Percentiles rank a stretch among this genome's conserved stretches.
These are phyloP conservation scores for Drosophila dives DNA, from an alignment of 2,888 invertebrate genomes.

Conservation along the genomic window DNA sequence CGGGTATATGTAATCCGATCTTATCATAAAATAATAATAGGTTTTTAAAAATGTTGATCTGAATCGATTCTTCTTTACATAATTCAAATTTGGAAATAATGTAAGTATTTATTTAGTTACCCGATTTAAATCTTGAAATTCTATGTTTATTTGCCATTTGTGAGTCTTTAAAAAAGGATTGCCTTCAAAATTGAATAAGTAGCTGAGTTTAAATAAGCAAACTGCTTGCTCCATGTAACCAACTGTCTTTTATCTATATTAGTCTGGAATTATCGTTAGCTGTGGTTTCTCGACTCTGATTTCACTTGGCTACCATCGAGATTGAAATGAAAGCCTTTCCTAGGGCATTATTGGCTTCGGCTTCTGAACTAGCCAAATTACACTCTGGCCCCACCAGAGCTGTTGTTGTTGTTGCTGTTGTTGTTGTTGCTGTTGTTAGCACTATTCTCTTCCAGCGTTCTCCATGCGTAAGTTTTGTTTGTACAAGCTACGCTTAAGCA, in stretches of 20 bases:
- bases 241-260: background rate
- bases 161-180: background rate
- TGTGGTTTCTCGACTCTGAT: conserved; percentile 5
- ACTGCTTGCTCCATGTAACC: background rate
- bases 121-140: background rate
- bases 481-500: conserved; percentile 64
- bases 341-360: conserved; percentile 53
- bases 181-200: too few species aligned
- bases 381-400: conserved; percentile 9
- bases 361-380: conserved; percentile 47
- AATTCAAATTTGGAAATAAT: background rate
- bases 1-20: too few species aligned
- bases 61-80: background rate
- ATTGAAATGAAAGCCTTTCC: conserved; percentile 47
- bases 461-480: conserved; percentile 77
- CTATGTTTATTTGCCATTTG: too few species aligned
- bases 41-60: too few species aligned
- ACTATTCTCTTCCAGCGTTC: conserved; percentile 46
- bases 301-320: conserved; percentile 32
- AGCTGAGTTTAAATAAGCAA: conserved; percentile 5
- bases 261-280: background rate
- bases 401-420: conserved; percentile 36
- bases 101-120: background rate
- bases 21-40: too few species aligned
- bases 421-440: conserved; percentile 42